Percentiles rank a stretch among this genome's conserved stretches.
phyloP scores from a whole-genome alignment of 2,113 vertebrate species.

The Spea multiplicata region DNA sequence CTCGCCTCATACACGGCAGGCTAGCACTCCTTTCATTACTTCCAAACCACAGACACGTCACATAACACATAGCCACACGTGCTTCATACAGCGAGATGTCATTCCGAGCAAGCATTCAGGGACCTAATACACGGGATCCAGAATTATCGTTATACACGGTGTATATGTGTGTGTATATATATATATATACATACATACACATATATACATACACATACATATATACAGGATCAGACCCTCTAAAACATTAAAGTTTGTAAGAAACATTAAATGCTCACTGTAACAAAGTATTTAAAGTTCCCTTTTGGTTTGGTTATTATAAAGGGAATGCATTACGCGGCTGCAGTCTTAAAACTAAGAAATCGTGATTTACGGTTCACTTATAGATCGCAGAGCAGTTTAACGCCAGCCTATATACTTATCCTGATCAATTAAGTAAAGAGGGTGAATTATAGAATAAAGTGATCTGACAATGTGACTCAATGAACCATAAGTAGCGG shows the following conservation, averaged over 20 bases:
- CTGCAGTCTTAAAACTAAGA: neutral
- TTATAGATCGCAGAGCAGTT: neutral
- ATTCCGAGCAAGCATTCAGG: too few relatives aligned
- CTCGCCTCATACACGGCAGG: neutral
- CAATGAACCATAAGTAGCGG: neutral
- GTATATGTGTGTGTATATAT: too few relatives aligned
- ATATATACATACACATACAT: too few relatives aligned
- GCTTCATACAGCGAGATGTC: too few relatives aligned
- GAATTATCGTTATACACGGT: too few relatives aligned
- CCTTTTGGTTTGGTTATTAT: too few relatives aligned
- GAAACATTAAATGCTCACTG: too few relatives aligned
- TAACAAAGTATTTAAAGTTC: too few relatives aligned
- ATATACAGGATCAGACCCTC: too few relatives aligned
- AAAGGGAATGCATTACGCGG: neutral
- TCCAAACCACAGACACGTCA: constrained; percentile 14
- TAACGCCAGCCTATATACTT: neutral
- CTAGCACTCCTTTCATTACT: constrained; percentile 3
- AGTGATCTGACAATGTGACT: neutral
- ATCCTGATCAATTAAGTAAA: neutral
- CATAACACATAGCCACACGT: neutral
- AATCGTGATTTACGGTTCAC: neutral
- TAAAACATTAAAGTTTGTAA: too few relatives aligned
- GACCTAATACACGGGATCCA: too few relatives aligned
- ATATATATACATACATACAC: too few relatives aligned
- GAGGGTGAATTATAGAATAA: neutral